Evolutionary conservation across 2,888 invertebrate genomes (phyloP).

Genomic region (Plagodis pulveraria): DNA sequence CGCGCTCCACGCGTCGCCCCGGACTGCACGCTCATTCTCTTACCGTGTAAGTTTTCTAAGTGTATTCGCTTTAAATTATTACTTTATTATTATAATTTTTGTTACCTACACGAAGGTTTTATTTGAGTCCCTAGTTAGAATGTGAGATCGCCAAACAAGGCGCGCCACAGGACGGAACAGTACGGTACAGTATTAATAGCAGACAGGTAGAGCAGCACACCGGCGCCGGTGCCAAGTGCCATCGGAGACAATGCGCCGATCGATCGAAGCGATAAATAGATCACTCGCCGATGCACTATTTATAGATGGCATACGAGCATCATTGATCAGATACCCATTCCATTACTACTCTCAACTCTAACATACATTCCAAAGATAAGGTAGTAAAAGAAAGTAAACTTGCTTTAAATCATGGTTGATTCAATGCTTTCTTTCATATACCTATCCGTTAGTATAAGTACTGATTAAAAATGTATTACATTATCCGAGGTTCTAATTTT

Average conservation of each 20-base stretch:
- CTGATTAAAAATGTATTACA: no score
- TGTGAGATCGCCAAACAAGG: slow-evolving; percentile 5
- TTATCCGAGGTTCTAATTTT: no score
- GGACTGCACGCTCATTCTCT: slow-evolving; percentile 12
- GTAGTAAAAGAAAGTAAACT: no score
- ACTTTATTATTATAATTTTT: slow-evolving; percentile 42
- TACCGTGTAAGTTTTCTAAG: slow-evolving; percentile 56
- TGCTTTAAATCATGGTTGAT: no score
- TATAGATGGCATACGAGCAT: slow-evolving; percentile 5
- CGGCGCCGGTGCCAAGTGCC: neutral
- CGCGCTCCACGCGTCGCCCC: neutral
- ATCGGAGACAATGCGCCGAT: slow-evolving; percentile 20
- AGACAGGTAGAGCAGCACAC: neutral
- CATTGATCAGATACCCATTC: slow-evolving; percentile 1
- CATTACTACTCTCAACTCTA: neutral
- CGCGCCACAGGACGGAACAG: neutral
- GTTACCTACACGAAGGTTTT: slow-evolving; percentile 31
- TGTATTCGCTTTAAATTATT: slow-evolving; percentile 32
- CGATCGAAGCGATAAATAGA: slow-evolving; percentile 20
- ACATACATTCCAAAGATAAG: no score
- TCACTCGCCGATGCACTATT: slow-evolving; percentile 16
- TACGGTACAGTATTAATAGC: neutral
- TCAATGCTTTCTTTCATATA: no score
- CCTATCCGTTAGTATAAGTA: no score
- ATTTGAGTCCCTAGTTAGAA: neutral